Base-by-base conservation (phyloP, 2,113 vertebrate genomes). In the Charina bottae region DNA sequence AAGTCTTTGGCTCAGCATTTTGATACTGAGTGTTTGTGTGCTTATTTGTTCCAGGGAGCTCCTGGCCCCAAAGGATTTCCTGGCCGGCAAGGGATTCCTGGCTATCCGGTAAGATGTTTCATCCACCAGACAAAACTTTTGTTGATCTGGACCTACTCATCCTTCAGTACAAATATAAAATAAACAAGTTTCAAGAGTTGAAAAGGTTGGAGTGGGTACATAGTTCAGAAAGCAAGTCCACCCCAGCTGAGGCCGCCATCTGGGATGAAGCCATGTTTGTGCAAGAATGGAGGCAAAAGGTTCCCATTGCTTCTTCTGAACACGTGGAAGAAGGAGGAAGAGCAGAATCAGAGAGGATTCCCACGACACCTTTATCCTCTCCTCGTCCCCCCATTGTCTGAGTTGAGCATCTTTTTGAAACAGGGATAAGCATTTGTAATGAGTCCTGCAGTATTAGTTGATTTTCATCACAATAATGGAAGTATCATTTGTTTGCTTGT, bases 1-100 rank as follows among this genome's bases (percentile, higher is more conserved):
- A 62, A 42, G 2, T 92, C 84, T 53, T 15, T 72, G 89, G 49
- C 62, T 90, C 60, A 89, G 28, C 91, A 87, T 90, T 90, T 93
- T 94, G 88, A 4, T 93, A 53, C 17, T 19, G 33, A 78, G 33
- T 37, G 68, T 93, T 49, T 94, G 68, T 92, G 96, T 92, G 15
- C 54, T 37, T 89, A 2, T 53, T 53, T 83, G 88, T 92, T 96
- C 23, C 93, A 99, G 99, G 99, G 99, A 78, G 97, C 98, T 55
- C 91, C 92, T 37, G 99, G 99, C 1, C 95, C 91, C 54, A 96
- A 89, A n/a, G 99, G 99, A 68, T 0, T 93, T n/a, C 96, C 96
- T 94, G 99, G 99, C 60, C 85, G 23, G 4, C 72, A 37, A 55
- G 98, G 98, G 58, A 42, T 3, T 56, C 96, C 97, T 42, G 99